Evolutionary conservation across 2,888 invertebrate species (phyloP).

Genomic region (Nemurella pictetii): DNA sequence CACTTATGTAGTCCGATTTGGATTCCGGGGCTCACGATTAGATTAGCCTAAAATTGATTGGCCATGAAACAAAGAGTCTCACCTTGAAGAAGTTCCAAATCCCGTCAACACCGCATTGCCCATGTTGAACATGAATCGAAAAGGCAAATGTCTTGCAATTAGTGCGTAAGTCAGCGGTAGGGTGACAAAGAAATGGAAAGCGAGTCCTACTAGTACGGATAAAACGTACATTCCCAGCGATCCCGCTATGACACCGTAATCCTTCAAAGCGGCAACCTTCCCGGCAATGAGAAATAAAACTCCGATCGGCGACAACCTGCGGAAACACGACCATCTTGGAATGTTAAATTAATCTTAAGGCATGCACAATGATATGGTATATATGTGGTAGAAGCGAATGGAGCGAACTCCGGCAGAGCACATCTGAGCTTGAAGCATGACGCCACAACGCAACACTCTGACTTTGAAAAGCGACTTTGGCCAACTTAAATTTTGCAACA

Average conservation of each 20-base stretch:
- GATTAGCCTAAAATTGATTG: too few species aligned
- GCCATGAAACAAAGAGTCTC: not conserved
- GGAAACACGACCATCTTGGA: too few species aligned
- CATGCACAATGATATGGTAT: too few species aligned
- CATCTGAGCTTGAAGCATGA: too few species aligned
- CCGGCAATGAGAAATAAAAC: constrained; percentile 50
- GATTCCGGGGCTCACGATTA: too few species aligned
- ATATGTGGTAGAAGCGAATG: too few species aligned
- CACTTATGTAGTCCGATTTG: too few species aligned
- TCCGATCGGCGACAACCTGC: constrained; percentile 49
- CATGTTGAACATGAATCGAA: constrained; percentile 47
- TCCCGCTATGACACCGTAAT: constrained; percentile 52
- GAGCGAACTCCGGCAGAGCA: too few species aligned
- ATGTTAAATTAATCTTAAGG: too few species aligned
- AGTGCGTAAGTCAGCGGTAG: constrained; percentile 55
- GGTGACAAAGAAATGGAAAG: constrained; percentile 55
- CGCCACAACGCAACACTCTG: too few species aligned
- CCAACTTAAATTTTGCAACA: too few species aligned
- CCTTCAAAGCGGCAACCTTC: constrained; percentile 54
- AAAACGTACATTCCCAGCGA: constrained; percentile 57
- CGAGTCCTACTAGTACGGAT: constrained; percentile 55
- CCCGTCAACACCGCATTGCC: constrained; percentile 42
- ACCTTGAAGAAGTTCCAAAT: constrained; percentile 40
- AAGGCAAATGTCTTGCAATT: constrained; percentile 53
- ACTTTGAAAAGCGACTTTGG: too few species aligned